These are phyloP conservation scores for Henicopernis longicauda DNA, from an alignment of 2,113 vertebrate genomes.

Conservation along the genomic window DNA sequence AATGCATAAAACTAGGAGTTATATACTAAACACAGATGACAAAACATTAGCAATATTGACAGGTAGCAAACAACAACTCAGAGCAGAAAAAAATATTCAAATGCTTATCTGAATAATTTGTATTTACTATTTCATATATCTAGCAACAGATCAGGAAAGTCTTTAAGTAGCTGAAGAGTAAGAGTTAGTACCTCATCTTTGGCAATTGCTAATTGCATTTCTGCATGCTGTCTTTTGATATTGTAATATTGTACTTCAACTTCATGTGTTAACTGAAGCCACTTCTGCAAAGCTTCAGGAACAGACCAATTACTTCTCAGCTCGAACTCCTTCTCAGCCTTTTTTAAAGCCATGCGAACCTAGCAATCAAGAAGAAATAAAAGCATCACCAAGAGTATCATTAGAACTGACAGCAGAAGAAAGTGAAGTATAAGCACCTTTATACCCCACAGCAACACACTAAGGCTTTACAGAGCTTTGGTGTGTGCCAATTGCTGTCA, in stretches of 20 bases:
- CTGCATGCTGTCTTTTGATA: constrained; percentile 96
- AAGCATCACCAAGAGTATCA: not conserved
- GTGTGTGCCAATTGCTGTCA: not conserved
- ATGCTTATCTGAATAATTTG: not conserved
- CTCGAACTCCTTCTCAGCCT: constrained; percentile 94
- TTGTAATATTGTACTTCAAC: constrained; percentile 99
- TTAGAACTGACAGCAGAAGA: not conserved
- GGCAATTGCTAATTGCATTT: constrained; percentile 89
- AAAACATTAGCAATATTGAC: not conserved
- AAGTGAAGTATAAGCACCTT: not conserved
- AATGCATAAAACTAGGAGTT: not conserved
- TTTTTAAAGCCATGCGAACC: constrained; percentile 96
- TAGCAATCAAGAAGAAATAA: constrained; percentile 44
- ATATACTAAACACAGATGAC: not conserved
- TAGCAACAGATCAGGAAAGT: not conserved
- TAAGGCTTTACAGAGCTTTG: not conserved
- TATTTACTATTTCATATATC: not conserved
- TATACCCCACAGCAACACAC: not conserved
- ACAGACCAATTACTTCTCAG: constrained; percentile 90
- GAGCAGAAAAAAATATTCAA: not conserved
- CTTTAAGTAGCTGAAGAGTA: not conserved
- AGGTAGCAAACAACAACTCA: not conserved
- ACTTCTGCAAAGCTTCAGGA: constrained; percentile 95
- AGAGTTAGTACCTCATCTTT: constrained; percentile 91
- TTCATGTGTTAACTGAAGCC: constrained; percentile 97